Conservation (phyloP, 2,113 vertebrate species). For the Oceanites oceanicus region DNA sequence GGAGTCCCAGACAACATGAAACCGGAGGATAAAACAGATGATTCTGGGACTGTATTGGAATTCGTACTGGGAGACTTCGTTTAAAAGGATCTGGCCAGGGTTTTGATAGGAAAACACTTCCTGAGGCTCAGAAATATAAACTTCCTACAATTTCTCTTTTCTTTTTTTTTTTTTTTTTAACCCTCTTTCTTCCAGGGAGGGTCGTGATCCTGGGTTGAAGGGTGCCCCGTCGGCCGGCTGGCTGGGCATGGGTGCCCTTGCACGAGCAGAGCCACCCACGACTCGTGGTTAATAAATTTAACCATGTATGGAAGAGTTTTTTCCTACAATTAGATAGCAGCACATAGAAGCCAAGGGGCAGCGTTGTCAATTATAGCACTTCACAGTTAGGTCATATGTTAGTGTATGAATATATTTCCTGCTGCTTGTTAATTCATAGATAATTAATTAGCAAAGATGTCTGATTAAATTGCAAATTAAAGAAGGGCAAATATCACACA, state of each 20-base stretch:
- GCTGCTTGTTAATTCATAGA: not conserved
- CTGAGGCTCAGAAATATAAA: not conserved
- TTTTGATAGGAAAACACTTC: not conserved
- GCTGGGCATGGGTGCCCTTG: not conserved
- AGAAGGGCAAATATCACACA: not conserved
- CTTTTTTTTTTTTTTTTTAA: no score
- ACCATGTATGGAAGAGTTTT: not conserved
- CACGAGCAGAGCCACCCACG: not conserved
- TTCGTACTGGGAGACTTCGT: not conserved
- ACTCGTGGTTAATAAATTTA: no score
- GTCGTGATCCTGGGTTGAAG: not conserved
- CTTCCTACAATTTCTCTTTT: not conserved
- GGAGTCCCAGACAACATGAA: not conserved
- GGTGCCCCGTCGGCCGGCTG: not conserved
- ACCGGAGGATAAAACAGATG: not conserved
- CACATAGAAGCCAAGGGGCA: not conserved
- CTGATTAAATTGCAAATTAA: not conserved
- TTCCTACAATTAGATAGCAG: not conserved
- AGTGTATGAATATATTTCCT: not conserved
- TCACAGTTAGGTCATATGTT: not conserved
- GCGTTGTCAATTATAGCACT: accelerated
- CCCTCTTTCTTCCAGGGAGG: not conserved
- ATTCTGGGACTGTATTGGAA: not conserved
- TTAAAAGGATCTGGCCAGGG: not conserved
- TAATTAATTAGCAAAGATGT: not conserved